These are phyloP conservation scores for Pyrochroa serraticornis DNA, from an alignment of 2,888 invertebrate genomes.

Conservation along the genomic window DNA sequence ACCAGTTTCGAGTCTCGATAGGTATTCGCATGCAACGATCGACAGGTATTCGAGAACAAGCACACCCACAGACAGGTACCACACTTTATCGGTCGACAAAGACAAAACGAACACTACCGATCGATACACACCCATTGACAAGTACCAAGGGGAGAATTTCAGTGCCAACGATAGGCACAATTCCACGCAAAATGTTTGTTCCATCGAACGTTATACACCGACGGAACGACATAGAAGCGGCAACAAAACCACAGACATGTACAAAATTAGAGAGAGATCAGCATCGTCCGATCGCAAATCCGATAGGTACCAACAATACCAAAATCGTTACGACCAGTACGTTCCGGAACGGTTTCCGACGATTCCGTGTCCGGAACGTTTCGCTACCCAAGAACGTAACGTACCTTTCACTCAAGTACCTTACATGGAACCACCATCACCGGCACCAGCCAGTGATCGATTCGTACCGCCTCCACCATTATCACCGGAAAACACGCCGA, in stretches of 20 bases:
- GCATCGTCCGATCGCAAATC: slow-evolving; percentile 42
- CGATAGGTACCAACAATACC: slow-evolving; percentile 36
- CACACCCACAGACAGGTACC: slow-evolving; percentile 53
- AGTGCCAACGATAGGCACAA: slow-evolving; percentile 32
- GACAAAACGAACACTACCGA: slow-evolving; percentile 54
- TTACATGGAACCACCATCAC: slow-evolving; percentile 64
- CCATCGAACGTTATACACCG: slow-evolving; percentile 50
- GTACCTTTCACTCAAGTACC: slow-evolving; percentile 49
- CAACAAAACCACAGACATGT: slow-evolving; percentile 39
- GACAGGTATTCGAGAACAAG: slow-evolving; percentile 52
- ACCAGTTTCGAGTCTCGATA: slow-evolving; percentile 49
- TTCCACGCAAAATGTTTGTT: slow-evolving; percentile 44
- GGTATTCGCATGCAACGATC: slow-evolving; percentile 45
- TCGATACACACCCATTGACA: slow-evolving; percentile 48
- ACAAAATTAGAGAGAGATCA: slow-evolving; percentile 44
- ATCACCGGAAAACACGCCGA: slow-evolving; percentile 58
- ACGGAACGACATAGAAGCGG: slow-evolving; percentile 46
- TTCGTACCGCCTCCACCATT: slow-evolving; percentile 69
- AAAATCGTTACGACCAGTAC: slow-evolving; percentile 38
- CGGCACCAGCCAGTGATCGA: slow-evolving; percentile 63
- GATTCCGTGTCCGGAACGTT: slow-evolving; percentile 56
- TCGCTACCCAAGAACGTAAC: slow-evolving; percentile 48
- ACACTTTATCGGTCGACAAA: slow-evolving; percentile 55
- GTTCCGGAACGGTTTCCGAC: slow-evolving; percentile 48
- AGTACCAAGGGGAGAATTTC: slow-evolving; percentile 30